A percentile compares a stretch with the other conserved stretches of the same genome.
Evolutionary conservation across 2,797 vertebrate genomes (phyloP).

Genomic region (Psittacula echo): DNA sequence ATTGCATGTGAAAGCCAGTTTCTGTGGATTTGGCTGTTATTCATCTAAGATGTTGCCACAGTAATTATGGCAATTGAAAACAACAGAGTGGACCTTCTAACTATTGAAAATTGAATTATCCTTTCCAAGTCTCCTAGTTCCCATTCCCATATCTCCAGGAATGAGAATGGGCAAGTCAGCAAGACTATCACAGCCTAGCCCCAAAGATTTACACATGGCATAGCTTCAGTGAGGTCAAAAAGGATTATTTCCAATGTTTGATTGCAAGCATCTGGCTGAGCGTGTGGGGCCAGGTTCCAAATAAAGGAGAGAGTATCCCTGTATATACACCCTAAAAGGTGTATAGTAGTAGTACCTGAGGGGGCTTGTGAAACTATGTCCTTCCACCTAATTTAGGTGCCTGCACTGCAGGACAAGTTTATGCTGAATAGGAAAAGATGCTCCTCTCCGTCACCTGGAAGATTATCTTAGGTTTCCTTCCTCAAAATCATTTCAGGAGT

Average conservation of each 20-base stretch:
- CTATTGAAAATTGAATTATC: not conserved
- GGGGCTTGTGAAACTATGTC: not conserved
- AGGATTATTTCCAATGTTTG: not conserved
- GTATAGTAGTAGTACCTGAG: not conserved
- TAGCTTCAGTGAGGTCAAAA: not conserved
- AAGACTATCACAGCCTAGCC: not conserved
- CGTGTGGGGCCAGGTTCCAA: not conserved
- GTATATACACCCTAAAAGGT: not conserved
- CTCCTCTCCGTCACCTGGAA: not conserved
- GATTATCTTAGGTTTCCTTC: not conserved
- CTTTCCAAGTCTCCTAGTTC: constrained; percentile 6
- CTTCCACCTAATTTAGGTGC: not conserved
- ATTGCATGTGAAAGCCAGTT: not conserved
- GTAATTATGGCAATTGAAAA: not conserved
- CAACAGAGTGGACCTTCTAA: not conserved
- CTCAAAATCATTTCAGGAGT: not conserved
- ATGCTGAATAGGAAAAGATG: not conserved
- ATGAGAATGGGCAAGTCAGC: not conserved
- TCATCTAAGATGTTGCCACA: not conserved
- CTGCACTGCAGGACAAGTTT: not conserved
- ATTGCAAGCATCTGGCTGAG: not conserved
- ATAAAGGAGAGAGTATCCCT: not conserved
- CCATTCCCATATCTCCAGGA: constrained; percentile 1
- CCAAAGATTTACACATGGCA: not conserved
- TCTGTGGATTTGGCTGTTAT: not conserved